Evolutionary conservation across 2,888 invertebrate genomes (phyloP).

Genomic region (Ophonus ardosiacus): DNA sequence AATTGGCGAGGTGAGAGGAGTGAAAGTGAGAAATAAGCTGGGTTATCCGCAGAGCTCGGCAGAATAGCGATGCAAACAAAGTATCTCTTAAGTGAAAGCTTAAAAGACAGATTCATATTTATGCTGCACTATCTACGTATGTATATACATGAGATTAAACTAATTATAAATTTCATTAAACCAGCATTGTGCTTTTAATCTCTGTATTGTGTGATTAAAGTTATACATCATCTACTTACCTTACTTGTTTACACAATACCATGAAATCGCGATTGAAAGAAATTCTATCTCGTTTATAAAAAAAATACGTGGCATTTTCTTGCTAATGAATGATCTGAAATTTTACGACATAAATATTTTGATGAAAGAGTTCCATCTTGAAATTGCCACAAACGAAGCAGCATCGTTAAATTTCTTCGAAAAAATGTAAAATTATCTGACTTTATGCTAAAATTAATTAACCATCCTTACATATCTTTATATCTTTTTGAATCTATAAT

Average conservation of each 20-base stretch:
- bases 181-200: background rate
- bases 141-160: slow-evolving; percentile 21
- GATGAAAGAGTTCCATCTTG: background rate
- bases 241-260: slow-evolving; percentile 12
- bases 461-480: too few species aligned
- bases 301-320: background rate
- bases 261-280: background rate
- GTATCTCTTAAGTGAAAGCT: slow-evolving; percentile 7
- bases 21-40: background rate
- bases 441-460: too few species aligned
- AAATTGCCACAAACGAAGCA: background rate
- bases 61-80: slow-evolving; percentile 21
- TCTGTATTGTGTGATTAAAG: background rate
- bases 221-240: background rate
- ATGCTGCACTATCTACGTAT: slow-evolving; percentile 21
- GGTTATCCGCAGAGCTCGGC: background rate
- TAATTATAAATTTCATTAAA: slow-evolving; percentile 42
- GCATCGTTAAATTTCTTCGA: background rate
- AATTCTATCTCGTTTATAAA: background rate
- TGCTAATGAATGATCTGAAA: background rate
- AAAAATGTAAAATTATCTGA: too few species aligned
- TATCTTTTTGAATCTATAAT: too few species aligned
- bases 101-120: slow-evolving; percentile 32
- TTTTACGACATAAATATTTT: background rate
- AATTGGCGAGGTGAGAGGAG: background rate